Conservation (phyloP, 2,888 invertebrate species). For the Daptonema setosum region DNA sequence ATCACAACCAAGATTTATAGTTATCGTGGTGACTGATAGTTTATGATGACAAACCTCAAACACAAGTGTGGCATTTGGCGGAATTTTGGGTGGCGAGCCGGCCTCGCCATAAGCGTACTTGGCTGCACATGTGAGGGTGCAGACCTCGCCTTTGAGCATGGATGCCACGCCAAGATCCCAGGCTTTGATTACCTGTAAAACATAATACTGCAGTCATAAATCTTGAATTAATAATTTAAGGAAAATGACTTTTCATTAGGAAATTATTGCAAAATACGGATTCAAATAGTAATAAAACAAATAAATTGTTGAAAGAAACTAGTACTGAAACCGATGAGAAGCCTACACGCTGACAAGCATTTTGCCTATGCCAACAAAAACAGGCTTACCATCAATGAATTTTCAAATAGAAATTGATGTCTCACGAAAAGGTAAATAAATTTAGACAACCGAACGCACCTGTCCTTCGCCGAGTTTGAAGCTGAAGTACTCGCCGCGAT, state of each 20-base stretch:
- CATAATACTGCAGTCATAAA: not conserved
- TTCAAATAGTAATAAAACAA: too few species aligned
- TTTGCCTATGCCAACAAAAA: too few species aligned
- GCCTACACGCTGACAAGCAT: too few species aligned
- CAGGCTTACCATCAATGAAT: not conserved
- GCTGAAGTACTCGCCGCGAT: conserved; percentile 57
- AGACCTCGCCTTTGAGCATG: conserved; percentile 60
- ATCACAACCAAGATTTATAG: too few species aligned
- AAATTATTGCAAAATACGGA: too few species aligned
- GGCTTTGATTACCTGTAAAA: conserved; percentile 19
- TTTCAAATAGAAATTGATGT: not conserved
- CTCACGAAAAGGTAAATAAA: not conserved
- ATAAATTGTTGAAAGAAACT: too few species aligned
- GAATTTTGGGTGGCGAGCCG: conserved; percentile 68
- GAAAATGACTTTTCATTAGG: not conserved
- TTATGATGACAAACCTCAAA: conserved; percentile 65
- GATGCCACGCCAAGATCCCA: conserved; percentile 83
- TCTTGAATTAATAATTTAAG: not conserved
- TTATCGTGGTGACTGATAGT: too few species aligned
- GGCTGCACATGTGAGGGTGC: conserved; percentile 57
- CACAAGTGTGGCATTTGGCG: conserved; percentile 59
- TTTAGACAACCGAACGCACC: conserved; percentile 8
- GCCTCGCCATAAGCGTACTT: conserved; percentile 68
- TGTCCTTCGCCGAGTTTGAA: conserved; percentile 66
- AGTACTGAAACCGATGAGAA: too few species aligned